Evolutionary conservation across 1,140 invertebrate species (phyloP).

Genomic region (Anadara kagoshimensis): DNA sequence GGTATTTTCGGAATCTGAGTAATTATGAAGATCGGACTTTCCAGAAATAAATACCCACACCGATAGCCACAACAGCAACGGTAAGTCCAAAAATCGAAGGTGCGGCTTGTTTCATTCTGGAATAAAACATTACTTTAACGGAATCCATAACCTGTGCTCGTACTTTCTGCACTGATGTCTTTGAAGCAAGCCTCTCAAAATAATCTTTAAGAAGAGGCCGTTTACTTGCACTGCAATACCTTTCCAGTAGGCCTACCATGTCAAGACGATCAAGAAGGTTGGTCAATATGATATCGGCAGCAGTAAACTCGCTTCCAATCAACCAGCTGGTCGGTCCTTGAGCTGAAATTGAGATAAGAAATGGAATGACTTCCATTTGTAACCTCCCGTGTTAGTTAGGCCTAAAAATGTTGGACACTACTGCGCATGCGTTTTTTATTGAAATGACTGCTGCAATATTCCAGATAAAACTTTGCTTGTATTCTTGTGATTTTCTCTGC

Average conservation of each 20-base stretch:
- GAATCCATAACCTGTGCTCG: not conserved
- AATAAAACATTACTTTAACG: not conserved
- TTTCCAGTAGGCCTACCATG: not conserved
- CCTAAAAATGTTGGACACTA: too few species aligned
- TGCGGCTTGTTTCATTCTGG: not conserved
- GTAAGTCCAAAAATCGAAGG: not conserved
- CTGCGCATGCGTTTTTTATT: too few species aligned
- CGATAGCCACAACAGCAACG: not conserved
- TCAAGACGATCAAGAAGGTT: not conserved
- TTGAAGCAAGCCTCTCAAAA: not conserved
- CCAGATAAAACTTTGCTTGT: too few species aligned
- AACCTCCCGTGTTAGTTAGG: too few species aligned
- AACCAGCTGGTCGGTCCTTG: not conserved
- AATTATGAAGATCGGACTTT: too few species aligned
- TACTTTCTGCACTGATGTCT: not conserved
- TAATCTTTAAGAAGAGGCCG: not conserved
- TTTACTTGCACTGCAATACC: not conserved
- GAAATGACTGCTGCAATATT: too few species aligned
- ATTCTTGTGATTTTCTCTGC: too few species aligned
- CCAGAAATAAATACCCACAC: not conserved
- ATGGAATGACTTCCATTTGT: too few species aligned
- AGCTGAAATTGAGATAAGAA: too few species aligned
- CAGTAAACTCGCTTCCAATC: not conserved
- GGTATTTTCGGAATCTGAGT: too few species aligned
- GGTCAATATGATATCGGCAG: not conserved